Evolutionary conservation across 2,888 invertebrate genomes (phyloP).

Genomic region (Sphecodes monilicornis): DNA sequence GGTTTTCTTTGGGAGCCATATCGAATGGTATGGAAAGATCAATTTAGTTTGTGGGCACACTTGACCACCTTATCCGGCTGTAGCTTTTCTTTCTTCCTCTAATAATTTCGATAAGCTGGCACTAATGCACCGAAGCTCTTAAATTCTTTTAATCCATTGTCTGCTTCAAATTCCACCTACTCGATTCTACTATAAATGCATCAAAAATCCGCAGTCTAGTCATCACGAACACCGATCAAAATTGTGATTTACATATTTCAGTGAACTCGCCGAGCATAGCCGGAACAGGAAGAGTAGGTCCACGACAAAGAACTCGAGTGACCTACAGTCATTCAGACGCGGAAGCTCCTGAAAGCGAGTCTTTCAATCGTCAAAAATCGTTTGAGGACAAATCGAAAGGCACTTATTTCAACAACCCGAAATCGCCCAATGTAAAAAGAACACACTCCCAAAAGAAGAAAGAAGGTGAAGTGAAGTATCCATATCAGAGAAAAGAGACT

Average conservation of each 20-base stretch:
- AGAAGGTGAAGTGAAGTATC: slow-evolving; percentile 70
- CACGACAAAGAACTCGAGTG: slow-evolving; percentile 80
- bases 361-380: slow-evolving; percentile 73
- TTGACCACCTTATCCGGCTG: no score
- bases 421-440: slow-evolving; percentile 70
- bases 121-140: no score
- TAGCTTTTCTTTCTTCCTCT: no score
- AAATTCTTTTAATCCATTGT: no score
- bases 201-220: not conserved
- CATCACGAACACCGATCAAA: not conserved
- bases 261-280: slow-evolving; percentile 82
- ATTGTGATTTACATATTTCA: slow-evolving; percentile 64
- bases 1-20: no score
- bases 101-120: no score
- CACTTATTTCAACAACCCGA: slow-evolving; percentile 67
- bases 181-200: no score
- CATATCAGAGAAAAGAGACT: slow-evolving; percentile 65
- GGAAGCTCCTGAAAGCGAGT: slow-evolving; percentile 68
- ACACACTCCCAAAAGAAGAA: slow-evolving; percentile 70
- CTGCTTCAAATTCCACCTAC: no score
- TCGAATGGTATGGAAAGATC: no score
- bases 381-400: slow-evolving; percentile 75
- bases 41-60: no score
- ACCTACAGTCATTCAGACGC: slow-evolving; percentile 80
- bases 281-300: slow-evolving; percentile 84